A percentile compares a stretch with the other conserved stretches of the same genome.
Conservation (phyloP, 2,888 invertebrate genomes). For the Gasteruption jaculator region DNA sequence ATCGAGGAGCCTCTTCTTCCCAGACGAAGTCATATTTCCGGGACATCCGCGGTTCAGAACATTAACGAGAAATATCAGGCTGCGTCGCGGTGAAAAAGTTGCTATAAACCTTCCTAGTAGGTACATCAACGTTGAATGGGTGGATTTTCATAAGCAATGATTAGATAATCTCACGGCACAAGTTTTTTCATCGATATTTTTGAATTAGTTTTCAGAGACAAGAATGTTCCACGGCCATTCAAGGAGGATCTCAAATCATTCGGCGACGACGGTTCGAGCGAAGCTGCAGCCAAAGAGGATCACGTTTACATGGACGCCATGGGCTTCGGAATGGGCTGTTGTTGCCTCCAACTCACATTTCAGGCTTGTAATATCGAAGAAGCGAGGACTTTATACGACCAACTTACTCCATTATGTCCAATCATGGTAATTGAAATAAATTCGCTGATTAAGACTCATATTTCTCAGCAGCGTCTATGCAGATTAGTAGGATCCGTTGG, state of each 20-base stretch:
- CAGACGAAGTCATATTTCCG: conserved; percentile 88
- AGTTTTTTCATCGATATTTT: conserved; percentile 13
- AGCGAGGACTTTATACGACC: conserved; percentile 94
- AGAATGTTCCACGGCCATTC: conserved; percentile 80
- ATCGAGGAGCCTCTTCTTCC: conserved; percentile 84
- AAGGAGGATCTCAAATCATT: conserved; percentile 56
- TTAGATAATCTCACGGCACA: conserved; percentile 2
- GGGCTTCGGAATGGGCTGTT: conserved; percentile 99
- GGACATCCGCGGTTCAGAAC: conserved; percentile 97
- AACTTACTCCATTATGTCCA: conserved; percentile 93
- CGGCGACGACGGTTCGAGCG: conserved; percentile 64
- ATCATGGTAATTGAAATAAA: conserved; percentile 90
- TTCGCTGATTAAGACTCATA: too few species aligned
- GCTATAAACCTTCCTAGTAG: conserved; percentile 94
- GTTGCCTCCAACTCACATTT: conserved; percentile 93
- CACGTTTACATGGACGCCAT: conserved; percentile 98
- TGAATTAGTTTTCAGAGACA: conserved; percentile 79
- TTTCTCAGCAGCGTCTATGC: too few species aligned
- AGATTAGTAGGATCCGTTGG: too few species aligned
- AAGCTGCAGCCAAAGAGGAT: conserved; percentile 72
- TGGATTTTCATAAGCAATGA: background rate
- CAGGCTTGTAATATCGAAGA: conserved; percentile 95
- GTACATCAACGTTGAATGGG: conserved; percentile 24
- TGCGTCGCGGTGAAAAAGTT: conserved; percentile 90
- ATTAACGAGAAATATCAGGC: conserved; percentile 86